Conservation (phyloP, 2,113 vertebrate species). For the Gallinago media region DNA sequence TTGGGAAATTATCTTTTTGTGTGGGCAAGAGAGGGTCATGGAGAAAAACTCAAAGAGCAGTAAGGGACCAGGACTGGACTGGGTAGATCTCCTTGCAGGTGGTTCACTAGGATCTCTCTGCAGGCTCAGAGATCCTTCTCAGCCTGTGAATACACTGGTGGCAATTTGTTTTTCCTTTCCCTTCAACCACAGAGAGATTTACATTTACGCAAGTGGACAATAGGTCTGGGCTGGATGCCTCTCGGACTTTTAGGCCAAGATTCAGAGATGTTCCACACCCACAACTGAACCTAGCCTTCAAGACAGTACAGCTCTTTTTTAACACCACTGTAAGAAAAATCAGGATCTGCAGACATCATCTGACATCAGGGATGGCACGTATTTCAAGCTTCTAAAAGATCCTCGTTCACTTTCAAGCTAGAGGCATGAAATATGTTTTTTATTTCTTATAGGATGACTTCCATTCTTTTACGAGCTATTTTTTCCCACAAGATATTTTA, state of each 20-base stretch:
- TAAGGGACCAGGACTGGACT: neutral
- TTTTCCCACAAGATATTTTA: neutral
- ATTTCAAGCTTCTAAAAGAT: neutral
- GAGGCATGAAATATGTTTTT: neutral
- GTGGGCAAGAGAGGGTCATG: neutral
- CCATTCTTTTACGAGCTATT: neutral
- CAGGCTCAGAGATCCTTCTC: neutral
- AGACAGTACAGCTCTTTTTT: neutral
- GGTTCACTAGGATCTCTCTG: neutral
- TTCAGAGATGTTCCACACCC: neutral
- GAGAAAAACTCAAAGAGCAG: neutral
- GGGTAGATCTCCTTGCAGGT: neutral
- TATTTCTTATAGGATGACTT: neutral
- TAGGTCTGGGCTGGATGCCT: neutral
- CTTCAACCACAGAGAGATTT: neutral
- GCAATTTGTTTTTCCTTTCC: neutral
- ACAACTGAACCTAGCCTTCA: neutral
- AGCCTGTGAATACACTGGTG: neutral
- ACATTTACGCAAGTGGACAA: neutral
- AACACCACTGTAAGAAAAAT: neutral
- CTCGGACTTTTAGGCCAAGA: neutral
- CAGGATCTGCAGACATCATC: neutral
- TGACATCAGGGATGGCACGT: neutral
- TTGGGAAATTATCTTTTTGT: neutral
- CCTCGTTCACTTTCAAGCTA: neutral